Percentiles rank a stretch among this genome's conserved stretches.
These are phyloP conservation scores for Drosophila quinaria DNA, from an alignment of 2,888 invertebrate genomes.

Conservation along the genomic window DNA sequence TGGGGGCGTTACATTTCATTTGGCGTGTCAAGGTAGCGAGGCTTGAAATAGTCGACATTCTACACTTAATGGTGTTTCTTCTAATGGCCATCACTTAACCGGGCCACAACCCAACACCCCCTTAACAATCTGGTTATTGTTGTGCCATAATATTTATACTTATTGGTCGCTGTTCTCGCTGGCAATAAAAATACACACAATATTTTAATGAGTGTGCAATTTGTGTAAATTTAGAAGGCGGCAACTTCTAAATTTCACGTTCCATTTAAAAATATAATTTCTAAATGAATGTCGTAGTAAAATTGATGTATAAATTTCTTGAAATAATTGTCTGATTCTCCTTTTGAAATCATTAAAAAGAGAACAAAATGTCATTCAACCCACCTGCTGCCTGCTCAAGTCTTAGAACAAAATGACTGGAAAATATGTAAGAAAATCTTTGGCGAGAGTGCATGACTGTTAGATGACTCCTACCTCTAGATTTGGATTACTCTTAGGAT, in stretches of 20 bases:
- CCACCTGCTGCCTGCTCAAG: conserved; percentile 2
- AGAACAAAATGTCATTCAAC: conserved; percentile 21
- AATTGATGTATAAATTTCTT: not conserved
- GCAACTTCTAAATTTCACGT: conserved; percentile 9
- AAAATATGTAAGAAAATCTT: not conserved
- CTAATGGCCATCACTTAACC: conserved; percentile 45
- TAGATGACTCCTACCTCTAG: not conserved
- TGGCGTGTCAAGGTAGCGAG: conserved; percentile 62
- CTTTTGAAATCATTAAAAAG: not conserved
- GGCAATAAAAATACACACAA: conserved; percentile 38
- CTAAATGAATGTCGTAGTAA: not conserved
- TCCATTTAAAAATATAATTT: conserved; percentile 31
- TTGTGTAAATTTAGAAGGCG: not conserved
- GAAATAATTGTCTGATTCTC: not conserved
- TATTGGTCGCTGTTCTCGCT: conserved; percentile 19
- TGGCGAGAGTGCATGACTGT: not conserved
- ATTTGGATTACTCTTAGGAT: not conserved
- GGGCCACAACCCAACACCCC: conserved; percentile 4
- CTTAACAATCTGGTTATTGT: conserved; percentile 54
- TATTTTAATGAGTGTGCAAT: conserved; percentile 22
- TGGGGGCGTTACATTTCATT: conserved; percentile 62
- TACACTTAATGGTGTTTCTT: conserved; percentile 55
- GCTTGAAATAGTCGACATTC: conserved; percentile 65
- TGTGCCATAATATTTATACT: conserved; percentile 66
- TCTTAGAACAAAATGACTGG: not conserved